Evolutionary conservation across 37 sponge, comb jelly and placozoan species (phyloP).

Genomic region (Corticium candelabrum): DNA sequence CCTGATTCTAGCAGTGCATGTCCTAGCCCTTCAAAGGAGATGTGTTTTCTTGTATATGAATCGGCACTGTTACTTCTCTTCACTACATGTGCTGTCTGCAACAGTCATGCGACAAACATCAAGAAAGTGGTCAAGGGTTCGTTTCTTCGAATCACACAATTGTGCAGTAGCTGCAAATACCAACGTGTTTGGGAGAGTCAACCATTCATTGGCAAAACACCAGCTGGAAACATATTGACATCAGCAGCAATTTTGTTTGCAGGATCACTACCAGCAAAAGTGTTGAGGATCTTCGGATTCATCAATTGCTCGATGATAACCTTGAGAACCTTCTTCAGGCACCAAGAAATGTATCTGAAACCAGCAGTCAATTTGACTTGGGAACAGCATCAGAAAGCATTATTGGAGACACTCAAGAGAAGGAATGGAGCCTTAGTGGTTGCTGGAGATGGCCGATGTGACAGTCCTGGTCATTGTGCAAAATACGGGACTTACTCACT

Average conservation of each 20-base stretch:
- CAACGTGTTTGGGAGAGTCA: slow-evolving; percentile 26
- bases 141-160: slow-evolving; percentile 10
- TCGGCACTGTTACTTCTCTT: too few species aligned
- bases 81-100: too few species aligned
- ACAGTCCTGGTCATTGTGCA: slow-evolving; percentile 49
- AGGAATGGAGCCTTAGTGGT: slow-evolving; percentile 3
- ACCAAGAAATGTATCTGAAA: slow-evolving; percentile 28
- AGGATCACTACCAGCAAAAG: slow-evolving; percentile 38
- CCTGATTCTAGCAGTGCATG: too few species aligned
- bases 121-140: slow-evolving; percentile 13
- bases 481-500: slow-evolving; percentile 48
- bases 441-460: slow-evolving; percentile 52
- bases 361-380: slow-evolving; percentile 22
- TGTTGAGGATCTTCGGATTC: slow-evolving; percentile 13
- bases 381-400: slow-evolving; percentile 9
- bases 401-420: slow-evolving; percentile 13
- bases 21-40: too few species aligned
- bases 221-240: slow-evolving; percentile 38
- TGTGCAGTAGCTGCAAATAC: slow-evolving; percentile 9
- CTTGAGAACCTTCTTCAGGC: slow-evolving; percentile 29
- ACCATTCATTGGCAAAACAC: slow-evolving; percentile 19
- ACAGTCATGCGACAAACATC: too few species aligned
- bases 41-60: too few species aligned
- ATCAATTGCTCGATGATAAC: slow-evolving; percentile 14
- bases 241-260: slow-evolving; percentile 33